A percentile compares a stretch with the other conserved stretches of the same genome.
phyloP scores from a whole-genome alignment of 2,888 invertebrate species.

The Ophioninae sp. region DNA sequence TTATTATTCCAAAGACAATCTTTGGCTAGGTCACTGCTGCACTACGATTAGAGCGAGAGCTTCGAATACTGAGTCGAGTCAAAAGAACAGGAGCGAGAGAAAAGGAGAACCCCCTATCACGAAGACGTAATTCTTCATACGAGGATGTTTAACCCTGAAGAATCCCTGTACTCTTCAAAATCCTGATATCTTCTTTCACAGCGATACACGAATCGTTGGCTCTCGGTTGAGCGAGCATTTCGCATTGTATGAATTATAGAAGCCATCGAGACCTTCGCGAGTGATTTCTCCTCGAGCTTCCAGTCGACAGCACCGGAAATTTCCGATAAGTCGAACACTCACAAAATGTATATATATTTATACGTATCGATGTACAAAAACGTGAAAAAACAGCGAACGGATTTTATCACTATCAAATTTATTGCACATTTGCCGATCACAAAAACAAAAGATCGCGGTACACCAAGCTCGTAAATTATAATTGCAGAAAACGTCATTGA shows the following conservation, averaged over 20 bases:
- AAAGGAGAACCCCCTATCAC: background rate
- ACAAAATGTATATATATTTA: conserved; percentile 1
- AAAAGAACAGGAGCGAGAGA: too few relatives aligned
- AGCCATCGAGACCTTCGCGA: background rate
- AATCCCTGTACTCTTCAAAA: conserved; percentile 3
- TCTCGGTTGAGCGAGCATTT: conserved; percentile 32
- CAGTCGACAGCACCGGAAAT: conserved; percentile 5
- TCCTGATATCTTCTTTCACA: conserved; percentile 2
- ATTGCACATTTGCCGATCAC: background rate
- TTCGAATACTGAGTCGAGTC: too few relatives aligned
- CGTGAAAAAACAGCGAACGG: background rate
- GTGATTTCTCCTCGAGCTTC: conserved; percentile 20
- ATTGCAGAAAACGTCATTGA: background rate
- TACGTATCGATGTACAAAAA: background rate
- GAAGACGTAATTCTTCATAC: conserved; percentile 14
- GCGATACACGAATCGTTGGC: conserved; percentile 26
- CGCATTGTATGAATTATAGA: conserved; percentile 17
- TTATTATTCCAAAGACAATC: background rate
- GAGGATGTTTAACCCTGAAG: background rate
- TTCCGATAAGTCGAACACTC: conserved; percentile 27
- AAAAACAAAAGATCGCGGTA: background rate
- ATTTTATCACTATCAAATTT: background rate
- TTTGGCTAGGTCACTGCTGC: background rate
- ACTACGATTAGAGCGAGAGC: background rate
- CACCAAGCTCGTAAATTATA: background rate